A percentile compares a stretch with the other conserved stretches of the same genome.
These are phyloP conservation scores for Metellina segmentata DNA, from an alignment of 2,888 invertebrate genomes.

Conservation along the genomic window DNA sequence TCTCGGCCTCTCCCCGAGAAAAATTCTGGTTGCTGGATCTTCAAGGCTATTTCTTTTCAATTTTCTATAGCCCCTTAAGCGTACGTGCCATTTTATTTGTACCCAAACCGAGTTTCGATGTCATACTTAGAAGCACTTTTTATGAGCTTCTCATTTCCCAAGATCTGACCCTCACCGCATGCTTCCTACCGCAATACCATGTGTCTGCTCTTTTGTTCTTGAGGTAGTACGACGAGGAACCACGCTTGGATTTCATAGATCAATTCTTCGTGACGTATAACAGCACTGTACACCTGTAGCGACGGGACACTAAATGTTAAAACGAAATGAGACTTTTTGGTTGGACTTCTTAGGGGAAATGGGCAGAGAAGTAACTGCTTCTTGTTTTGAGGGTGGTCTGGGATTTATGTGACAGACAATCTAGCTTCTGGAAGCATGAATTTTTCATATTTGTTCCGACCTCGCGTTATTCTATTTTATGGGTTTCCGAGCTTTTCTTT, in stretches of 20 bases:
- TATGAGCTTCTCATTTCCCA: slow-evolving; percentile 53
- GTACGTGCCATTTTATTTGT: slow-evolving; percentile 7
- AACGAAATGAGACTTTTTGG: slow-evolving; percentile 35
- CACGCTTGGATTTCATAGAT: slow-evolving; percentile 24
- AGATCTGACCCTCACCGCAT: slow-evolving; percentile 46
- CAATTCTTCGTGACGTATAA: slow-evolving; percentile 54
- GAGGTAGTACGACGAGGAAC: background rate
- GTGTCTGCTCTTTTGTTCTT: background rate
- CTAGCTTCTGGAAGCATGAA: slow-evolving; percentile 48
- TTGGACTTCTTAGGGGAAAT: slow-evolving; percentile 11
- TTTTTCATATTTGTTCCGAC: slow-evolving; percentile 41
- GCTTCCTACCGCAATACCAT: slow-evolving; percentile 23
- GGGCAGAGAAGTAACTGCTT: slow-evolving; percentile 6
- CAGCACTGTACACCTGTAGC: slow-evolving; percentile 47
- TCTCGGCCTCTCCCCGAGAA: too few relatives aligned
- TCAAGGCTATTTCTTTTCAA: slow-evolving; percentile 1
- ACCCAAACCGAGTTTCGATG: slow-evolving; percentile 21
- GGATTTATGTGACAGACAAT: slow-evolving; percentile 46
- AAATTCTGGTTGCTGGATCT: too few relatives aligned
- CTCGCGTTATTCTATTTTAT: slow-evolving; percentile 12
- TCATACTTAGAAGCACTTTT: slow-evolving; percentile 39
- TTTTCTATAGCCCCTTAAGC: background rate
- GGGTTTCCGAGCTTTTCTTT: background rate
- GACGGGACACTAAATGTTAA: slow-evolving; percentile 54
- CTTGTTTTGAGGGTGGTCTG: slow-evolving; percentile 57